Percentiles rank a stretch among this genome's conserved stretches.
These are phyloP conservation scores for Cephalopachus bancanus DNA, from an alignment of 2,797 vertebrate species.

Conservation along the genomic window DNA sequence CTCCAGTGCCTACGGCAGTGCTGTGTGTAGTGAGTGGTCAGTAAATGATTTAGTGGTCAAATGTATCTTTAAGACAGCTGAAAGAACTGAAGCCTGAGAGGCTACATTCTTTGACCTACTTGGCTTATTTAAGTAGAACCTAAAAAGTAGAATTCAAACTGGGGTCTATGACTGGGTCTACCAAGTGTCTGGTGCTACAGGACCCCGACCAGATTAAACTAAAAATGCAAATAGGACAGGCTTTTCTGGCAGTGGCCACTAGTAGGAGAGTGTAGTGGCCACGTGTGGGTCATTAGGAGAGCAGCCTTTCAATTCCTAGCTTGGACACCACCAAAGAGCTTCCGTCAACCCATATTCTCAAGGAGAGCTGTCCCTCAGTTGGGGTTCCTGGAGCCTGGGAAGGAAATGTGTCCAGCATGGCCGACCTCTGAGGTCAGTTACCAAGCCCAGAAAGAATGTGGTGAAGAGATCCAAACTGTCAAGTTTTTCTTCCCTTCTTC, in stretches of 20 bases:
- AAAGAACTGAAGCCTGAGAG: background rate
- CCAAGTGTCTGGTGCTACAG: background rate
- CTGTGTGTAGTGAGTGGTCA: background rate
- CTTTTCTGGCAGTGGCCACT: background rate
- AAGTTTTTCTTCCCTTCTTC: background rate
- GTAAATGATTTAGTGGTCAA: background rate
- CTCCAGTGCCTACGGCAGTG: background rate
- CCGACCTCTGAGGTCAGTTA: background rate
- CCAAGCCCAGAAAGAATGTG: constrained; percentile 13
- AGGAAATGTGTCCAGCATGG: background rate
- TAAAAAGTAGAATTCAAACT: background rate
- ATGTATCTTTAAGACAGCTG: background rate
- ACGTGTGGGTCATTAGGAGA: background rate
- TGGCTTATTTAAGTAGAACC: background rate
- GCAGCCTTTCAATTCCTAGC: background rate
- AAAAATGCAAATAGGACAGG: background rate
- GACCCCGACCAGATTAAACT: background rate
- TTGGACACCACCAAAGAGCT: background rate
- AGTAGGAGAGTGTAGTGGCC: background rate
- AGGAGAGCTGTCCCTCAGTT: background rate
- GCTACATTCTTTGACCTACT: background rate
- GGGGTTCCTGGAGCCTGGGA: constrained; percentile 12
- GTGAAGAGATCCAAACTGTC: background rate
- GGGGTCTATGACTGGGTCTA: background rate
- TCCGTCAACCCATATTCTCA: background rate